Evolutionary conservation across 2,888 invertebrate species (phyloP).

Genomic region (Acrobasis consociella): DNA sequence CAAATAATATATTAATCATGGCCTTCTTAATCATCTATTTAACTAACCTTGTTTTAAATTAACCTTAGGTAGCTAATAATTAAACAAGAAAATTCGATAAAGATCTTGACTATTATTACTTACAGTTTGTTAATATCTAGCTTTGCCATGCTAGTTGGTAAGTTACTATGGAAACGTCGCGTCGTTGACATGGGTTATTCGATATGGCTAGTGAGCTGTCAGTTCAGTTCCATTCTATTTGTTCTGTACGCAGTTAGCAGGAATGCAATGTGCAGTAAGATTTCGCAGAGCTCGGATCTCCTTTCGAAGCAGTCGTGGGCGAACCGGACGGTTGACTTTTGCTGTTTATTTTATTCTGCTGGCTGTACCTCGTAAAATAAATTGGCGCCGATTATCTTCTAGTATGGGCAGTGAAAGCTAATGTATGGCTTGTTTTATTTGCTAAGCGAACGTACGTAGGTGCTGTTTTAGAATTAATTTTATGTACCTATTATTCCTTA

Average conservation of each 20-base stretch:
- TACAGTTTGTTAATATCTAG: not conserved
- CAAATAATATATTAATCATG: no score
- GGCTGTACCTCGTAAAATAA: constrained; percentile 39
- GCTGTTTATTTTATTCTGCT: constrained; percentile 43
- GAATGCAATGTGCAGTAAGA: constrained; percentile 17
- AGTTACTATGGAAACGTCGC: constrained; percentile 11
- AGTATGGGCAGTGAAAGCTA: constrained; percentile 47
- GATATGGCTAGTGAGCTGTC: constrained; percentile 9
- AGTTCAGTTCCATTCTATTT: constrained; percentile 19
- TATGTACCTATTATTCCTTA: not conserved
- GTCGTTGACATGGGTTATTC: constrained; percentile 8
- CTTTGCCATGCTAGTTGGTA: not conserved
- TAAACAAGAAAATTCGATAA: not conserved
- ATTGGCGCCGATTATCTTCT: constrained; percentile 44
- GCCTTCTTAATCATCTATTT: not conserved
- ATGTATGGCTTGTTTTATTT: constrained; percentile 32
- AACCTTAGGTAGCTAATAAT: not conserved
- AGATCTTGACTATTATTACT: not conserved
- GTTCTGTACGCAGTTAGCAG: constrained; percentile 8
- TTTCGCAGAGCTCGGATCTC: constrained; percentile 34
- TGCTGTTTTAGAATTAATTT: constrained; percentile 4
- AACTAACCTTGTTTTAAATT: not conserved
- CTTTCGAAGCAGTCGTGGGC: constrained; percentile 39
- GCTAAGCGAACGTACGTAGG: constrained; percentile 29
- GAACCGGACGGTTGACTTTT: constrained; percentile 41